Percentiles rank a stretch among this genome's conserved stretches.
Evolutionary conservation across 2,888 invertebrate species (phyloP).

Genomic region (Platynereis dumerilii): DNA sequence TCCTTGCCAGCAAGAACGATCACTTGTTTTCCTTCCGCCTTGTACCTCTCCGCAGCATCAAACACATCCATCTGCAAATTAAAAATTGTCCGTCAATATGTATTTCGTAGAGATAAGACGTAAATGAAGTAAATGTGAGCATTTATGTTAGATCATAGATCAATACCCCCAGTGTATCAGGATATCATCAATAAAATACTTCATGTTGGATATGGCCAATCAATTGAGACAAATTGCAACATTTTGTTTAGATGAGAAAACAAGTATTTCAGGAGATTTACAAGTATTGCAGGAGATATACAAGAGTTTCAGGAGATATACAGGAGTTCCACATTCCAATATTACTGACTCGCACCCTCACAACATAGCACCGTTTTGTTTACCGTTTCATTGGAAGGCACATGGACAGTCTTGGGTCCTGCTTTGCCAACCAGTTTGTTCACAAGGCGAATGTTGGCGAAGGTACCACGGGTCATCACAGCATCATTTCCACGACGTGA

Average conservation of each 20-base stretch:
- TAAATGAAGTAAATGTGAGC: no score
- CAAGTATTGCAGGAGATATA: no score
- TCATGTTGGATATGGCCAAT: no score
- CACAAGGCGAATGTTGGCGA: slow-evolving; percentile 94
- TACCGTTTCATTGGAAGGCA: slow-evolving; percentile 84
- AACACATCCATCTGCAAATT: slow-evolving; percentile 82
- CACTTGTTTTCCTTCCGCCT: slow-evolving; percentile 75
- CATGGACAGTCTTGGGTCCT: slow-evolving; percentile 86
- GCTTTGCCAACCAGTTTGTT: slow-evolving; percentile 73
- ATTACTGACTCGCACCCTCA: no score
- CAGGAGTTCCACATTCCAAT: no score
- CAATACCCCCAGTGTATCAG: no score
- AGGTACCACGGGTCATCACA: slow-evolving; percentile 96
- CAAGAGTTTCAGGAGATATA: no score
- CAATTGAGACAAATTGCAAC: no score
- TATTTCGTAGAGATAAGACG: not conserved
- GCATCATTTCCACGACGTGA: slow-evolving; percentile 96
- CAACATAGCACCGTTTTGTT: slow-evolving; percentile 23
- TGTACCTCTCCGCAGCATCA: slow-evolving; percentile 91
- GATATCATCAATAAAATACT: not conserved
- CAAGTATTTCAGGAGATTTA: no score
- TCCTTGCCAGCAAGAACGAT: slow-evolving; percentile 94
- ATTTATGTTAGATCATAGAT: no score
- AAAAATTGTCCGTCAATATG: slow-evolving; percentile 12
- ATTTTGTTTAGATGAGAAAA: no score